Conservation (phyloP, 2,888 invertebrate genomes). For the Drosophila putrida region DNA sequence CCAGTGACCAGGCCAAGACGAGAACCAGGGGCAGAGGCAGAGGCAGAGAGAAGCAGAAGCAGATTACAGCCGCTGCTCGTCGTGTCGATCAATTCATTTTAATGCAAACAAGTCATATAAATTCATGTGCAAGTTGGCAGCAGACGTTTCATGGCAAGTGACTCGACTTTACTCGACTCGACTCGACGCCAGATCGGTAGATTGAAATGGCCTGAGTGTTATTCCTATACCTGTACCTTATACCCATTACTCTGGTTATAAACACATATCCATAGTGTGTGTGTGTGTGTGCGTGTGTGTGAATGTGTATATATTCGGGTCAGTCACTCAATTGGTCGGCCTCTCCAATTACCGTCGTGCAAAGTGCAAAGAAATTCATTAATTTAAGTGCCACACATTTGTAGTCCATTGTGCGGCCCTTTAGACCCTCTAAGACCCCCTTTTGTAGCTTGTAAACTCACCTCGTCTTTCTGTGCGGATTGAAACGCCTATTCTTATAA, state of each 20-base stretch:
- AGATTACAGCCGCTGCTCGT: constrained; percentile 37
- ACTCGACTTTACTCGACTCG: constrained; percentile 16
- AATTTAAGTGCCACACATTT: constrained; percentile 81
- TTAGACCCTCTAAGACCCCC: not conserved
- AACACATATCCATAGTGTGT: not conserved
- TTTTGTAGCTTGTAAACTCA: not conserved
- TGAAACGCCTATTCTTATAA: constrained; percentile 8
- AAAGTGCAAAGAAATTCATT: constrained; percentile 80
- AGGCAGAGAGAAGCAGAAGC: too few relatives aligned
- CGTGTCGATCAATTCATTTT: constrained; percentile 80
- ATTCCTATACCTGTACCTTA: constrained; percentile 2
- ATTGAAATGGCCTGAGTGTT: constrained; percentile 45
- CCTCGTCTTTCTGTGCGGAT: not conserved
- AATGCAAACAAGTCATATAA: constrained; percentile 80
- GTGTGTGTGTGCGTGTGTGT: not conserved
- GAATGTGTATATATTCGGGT: constrained; percentile 26
- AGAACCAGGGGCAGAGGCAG: too few relatives aligned
- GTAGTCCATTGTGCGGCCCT: constrained; percentile 73
- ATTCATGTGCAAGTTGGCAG: constrained; percentile 74
- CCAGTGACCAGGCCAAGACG: constrained; percentile 5
- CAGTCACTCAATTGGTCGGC: constrained; percentile 52
- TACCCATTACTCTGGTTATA: constrained; percentile 6
- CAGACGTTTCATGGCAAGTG: constrained; percentile 20
- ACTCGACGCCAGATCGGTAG: constrained; percentile 47
- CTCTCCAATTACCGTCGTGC: constrained; percentile 62